Evolutionary conservation across 2,888 invertebrate genomes (phyloP).

Genomic region (Harpalus rufipes): DNA sequence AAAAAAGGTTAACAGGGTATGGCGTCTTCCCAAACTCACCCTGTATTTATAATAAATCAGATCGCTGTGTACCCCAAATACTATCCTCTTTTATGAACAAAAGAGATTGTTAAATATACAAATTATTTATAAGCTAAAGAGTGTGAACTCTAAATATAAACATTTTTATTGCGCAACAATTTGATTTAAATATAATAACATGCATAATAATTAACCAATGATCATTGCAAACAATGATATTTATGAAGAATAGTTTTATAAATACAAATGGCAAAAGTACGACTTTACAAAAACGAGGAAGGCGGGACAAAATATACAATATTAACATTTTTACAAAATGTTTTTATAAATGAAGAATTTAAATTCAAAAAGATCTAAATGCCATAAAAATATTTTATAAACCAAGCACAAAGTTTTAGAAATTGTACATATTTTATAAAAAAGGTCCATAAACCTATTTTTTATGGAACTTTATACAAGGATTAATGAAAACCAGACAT

Average conservation of each 20-base stretch:
- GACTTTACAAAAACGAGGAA: background rate
- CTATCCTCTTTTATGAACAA: conserved; percentile 16
- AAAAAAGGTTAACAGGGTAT: too few species aligned
- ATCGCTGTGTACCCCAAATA: conserved; percentile 7
- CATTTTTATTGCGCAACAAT: conserved; percentile 42
- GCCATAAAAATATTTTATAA: too few species aligned
- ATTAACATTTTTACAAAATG: conserved; percentile 38
- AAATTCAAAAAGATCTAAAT: too few species aligned
- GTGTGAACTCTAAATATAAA: conserved; percentile 39
- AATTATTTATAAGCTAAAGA: conserved; percentile 46
- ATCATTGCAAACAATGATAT: conserved; percentile 37
- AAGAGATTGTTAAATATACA: conserved; percentile 29
- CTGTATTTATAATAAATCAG: background rate
- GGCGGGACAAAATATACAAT: conserved; percentile 4
- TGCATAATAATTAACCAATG: conserved; percentile 27
- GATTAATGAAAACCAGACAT: too few species aligned
- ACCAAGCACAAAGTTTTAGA: too few species aligned
- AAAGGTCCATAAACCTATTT: too few species aligned
- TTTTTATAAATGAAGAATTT: conserved; percentile 10
- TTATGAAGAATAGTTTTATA: conserved; percentile 5
- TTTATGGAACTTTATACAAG: too few species aligned
- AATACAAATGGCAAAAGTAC: conserved; percentile 6
- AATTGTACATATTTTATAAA: too few species aligned
- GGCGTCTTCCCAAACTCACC: too few species aligned
- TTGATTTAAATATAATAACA: conserved; percentile 48